A percentile compares a stretch with the other conserved stretches of the same genome.
Conservation (phyloP, 2,888 invertebrate species). For the Pocota personata region DNA sequence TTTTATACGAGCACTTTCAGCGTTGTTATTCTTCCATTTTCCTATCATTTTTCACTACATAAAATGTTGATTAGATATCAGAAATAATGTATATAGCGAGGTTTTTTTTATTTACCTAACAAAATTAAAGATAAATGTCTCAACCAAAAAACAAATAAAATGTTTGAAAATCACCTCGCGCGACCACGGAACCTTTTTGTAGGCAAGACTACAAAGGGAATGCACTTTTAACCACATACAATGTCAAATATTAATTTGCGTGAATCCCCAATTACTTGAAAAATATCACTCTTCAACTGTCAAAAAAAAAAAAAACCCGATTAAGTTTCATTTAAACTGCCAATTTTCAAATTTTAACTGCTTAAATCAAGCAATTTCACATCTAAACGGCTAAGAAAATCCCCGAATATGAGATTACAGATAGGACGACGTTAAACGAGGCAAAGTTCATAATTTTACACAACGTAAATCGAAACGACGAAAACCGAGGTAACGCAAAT, state of each 20-base stretch:
- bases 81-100: too few relatives aligned
- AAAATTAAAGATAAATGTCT: neutral
- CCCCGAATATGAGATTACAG: neutral
- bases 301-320: too few relatives aligned
- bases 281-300: too few relatives aligned
- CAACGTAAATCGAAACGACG: conserved; percentile 1
- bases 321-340: too few relatives aligned
- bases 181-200: neutral
- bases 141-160: neutral
- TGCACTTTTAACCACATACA: too few relatives aligned
- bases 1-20: neutral
- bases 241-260: neutral
- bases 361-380: neutral
- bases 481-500: too few relatives aligned
- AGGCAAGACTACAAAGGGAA: too few relatives aligned
- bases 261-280: neutral
- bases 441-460: neutral
- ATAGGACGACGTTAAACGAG: neutral
- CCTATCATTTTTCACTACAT: neutral
- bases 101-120: too few relatives aligned
- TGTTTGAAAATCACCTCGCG: neutral
- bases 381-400: neutral
- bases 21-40: too few relatives aligned
- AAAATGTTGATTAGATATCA: neutral
- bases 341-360: too few relatives aligned